Evolutionary conservation across 1,140 invertebrate genomes (phyloP).

Genomic region (Orussus abietinus): DNA sequence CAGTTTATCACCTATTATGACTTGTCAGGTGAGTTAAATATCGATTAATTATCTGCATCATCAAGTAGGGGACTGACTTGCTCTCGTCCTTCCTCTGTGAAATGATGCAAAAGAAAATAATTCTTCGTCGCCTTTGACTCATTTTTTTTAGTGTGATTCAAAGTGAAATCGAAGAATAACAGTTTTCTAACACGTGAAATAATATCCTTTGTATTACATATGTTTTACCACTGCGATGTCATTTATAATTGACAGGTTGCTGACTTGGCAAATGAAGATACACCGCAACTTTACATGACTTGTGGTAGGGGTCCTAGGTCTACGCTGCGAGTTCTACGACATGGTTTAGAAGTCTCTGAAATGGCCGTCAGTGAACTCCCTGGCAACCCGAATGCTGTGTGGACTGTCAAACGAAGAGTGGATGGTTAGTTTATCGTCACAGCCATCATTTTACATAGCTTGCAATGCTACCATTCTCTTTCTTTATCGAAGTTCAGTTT

Average conservation of each 20-base stretch:
- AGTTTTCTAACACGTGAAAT: constrained; percentile 12
- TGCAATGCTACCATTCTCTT: too few species aligned
- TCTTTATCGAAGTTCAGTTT: too few species aligned
- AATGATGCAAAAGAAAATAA: constrained; percentile 35
- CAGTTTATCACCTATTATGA: constrained; percentile 91
- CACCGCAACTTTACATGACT: constrained; percentile 93
- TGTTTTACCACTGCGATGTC: background rate
- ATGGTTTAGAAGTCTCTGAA: constrained; percentile 97
- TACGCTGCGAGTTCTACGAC: constrained; percentile 86
- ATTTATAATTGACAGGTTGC: constrained; percentile 55
- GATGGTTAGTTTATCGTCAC: constrained; percentile 73
- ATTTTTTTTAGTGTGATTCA: constrained; percentile 40
- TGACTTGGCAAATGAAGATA: constrained; percentile 94
- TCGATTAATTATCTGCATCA: constrained; percentile 26
- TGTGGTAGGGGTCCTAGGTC: constrained; percentile 95
- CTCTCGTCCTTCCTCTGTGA: constrained; percentile 27
- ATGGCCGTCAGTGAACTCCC: constrained; percentile 99
- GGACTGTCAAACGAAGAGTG: constrained; percentile 95
- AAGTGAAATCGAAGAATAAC: constrained; percentile 44
- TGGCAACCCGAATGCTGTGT: constrained; percentile 98
- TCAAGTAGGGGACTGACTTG: constrained; percentile 31
- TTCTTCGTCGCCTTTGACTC: constrained; percentile 46
- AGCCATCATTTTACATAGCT: constrained; percentile 3
- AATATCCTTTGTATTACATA: constrained; percentile 9
- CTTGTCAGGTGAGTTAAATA: constrained; percentile 65